Conservation (phyloP, 1,140 invertebrate genomes). For the Heliconius eleuchia region DNA sequence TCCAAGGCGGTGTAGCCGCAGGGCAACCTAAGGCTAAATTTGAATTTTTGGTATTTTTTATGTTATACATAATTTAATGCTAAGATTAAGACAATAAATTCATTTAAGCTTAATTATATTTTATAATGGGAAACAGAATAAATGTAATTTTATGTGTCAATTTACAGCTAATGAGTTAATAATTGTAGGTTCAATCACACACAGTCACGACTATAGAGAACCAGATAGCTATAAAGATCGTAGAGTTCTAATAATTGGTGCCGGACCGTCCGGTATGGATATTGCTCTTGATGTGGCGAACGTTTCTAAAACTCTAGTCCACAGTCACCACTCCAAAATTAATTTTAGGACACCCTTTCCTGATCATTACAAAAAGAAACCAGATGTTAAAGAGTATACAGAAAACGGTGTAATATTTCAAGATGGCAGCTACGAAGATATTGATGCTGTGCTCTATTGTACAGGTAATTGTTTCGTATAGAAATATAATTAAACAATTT, state of each 20-base stretch:
- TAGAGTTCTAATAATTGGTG: conserved; percentile 90
- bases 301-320: conserved; percentile 83
- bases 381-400: conserved; percentile 83
- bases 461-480: conserved; percentile 83
- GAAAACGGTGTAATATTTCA: conserved; percentile 83
- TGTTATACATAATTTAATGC: too few species aligned
- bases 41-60: too few species aligned
- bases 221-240: conserved; percentile 85
- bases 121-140: not conserved
- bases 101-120: too few species aligned
- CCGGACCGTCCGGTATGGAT: conserved; percentile 93
- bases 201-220: conserved; percentile 93
- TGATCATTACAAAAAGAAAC: conserved; percentile 84
- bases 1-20: too few species aligned
- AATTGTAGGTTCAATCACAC: conserved; percentile 81
- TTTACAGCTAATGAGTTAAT: not conserved
- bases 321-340: conserved; percentile 84
- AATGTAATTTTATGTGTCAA: not conserved
- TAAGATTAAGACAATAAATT: too few species aligned
- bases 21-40: too few species aligned
- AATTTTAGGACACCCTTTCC: conserved; percentile 83
- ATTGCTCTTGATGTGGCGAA: conserved; percentile 88
- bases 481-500: not conserved
- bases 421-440: conserved; percentile 83
- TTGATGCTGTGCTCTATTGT: conserved; percentile 90